Evolutionary conservation across 2,113 vertebrate species (phyloP).

Genomic region (Sminthopsis crassicaudata): DNA sequence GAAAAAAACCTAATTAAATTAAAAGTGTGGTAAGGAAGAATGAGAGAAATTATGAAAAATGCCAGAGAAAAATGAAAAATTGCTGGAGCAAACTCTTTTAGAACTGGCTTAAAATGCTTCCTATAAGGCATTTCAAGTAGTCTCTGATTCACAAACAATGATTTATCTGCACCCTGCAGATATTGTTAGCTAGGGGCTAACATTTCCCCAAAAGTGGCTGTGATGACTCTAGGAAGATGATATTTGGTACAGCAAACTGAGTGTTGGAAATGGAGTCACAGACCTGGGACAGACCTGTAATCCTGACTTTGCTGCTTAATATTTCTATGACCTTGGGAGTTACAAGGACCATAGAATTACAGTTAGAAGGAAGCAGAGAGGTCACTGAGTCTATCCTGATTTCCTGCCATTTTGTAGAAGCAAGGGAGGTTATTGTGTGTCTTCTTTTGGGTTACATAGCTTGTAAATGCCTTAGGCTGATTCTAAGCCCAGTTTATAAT

Average conservation of each 20-base stretch:
- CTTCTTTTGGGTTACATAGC: not conserved
- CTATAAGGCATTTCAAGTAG: rapidly evolving
- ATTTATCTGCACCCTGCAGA: too few species aligned
- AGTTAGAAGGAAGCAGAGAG: not conserved
- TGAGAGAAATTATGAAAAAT: not conserved
- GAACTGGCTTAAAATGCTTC: not conserved
- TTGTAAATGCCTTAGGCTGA: not conserved
- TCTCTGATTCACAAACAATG: not conserved
- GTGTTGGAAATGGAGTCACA: not conserved
- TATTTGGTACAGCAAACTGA: not conserved
- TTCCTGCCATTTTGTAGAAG: not conserved
- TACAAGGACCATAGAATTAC: not conserved
- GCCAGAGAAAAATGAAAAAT: too few species aligned
- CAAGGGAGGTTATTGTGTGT: not conserved
- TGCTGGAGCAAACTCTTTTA: not conserved
- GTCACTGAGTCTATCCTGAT: not conserved
- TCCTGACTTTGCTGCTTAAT: not conserved
- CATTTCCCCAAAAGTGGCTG: not conserved
- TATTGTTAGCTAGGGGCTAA: not conserved
- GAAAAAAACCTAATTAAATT: not conserved
- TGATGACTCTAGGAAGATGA: too few species aligned
- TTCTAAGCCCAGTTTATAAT: not conserved
- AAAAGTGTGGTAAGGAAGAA: not conserved
- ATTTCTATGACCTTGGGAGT: not conserved
- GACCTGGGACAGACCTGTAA: too few species aligned